Percentiles rank a stretch among this genome's conserved stretches.
phyloP scores from a whole-genome alignment of 2,113 vertebrate genomes.

The Ellobius talpinus region DNA sequence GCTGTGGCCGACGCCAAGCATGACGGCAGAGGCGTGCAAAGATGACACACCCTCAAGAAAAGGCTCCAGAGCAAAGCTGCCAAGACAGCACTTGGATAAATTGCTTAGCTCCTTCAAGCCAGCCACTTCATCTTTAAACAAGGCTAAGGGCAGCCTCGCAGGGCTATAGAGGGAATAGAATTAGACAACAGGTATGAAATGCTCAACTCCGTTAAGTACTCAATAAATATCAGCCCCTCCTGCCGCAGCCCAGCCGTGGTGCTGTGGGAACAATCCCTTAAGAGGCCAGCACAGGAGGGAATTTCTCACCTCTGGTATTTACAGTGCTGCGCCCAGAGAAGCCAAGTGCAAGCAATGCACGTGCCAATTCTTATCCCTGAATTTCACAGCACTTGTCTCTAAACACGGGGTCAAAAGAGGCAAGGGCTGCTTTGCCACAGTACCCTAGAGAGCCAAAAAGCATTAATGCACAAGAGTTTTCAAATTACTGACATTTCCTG shows the following conservation, averaged over 20 bases:
- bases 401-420: background rate
- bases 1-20: background rate
- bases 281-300: background rate
- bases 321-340: background rate
- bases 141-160: background rate
- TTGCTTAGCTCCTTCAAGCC: background rate
- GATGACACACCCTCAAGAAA: background rate
- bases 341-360: background rate
- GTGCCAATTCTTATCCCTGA: background rate
- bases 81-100: background rate
- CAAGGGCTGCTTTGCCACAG: background rate
- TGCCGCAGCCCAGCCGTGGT: accelerated
- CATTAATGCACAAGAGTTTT: background rate
- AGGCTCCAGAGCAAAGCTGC: background rate
- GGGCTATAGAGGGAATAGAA: background rate
- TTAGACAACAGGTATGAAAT: background rate
- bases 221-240: background rate
- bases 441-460: background rate
- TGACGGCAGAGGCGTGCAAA: accelerated
- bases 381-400: background rate
- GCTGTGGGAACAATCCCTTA: background rate
- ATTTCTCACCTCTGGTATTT: background rate
- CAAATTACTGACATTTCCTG: slow-evolving; percentile 33
- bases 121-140: background rate
- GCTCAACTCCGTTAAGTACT: background rate